These are phyloP conservation scores for Idaea dimidiata DNA, from an alignment of 2,888 invertebrate genomes.

Conservation along the genomic window DNA sequence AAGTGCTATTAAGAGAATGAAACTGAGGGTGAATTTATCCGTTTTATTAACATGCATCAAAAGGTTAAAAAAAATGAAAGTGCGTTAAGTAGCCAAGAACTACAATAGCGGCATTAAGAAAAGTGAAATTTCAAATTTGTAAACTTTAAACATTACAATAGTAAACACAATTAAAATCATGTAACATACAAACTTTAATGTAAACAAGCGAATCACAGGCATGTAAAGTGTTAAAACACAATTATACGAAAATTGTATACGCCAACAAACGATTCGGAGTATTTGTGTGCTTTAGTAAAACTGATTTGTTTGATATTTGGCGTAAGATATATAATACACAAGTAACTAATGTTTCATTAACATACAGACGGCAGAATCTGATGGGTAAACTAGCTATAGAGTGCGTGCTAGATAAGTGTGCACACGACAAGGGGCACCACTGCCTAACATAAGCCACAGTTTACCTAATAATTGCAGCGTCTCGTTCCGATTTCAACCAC, in stretches of 20 bases:
- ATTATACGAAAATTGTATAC: constrained; percentile 62
- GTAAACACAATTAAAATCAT: constrained; percentile 32
- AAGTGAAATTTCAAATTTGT: constrained; percentile 6
- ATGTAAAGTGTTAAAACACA: constrained; percentile 57
- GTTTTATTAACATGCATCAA: too few species aligned
- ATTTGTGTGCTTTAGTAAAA: constrained; percentile 10
- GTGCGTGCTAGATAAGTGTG: too few species aligned
- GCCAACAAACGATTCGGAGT: constrained; percentile 38
- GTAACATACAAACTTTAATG: constrained; percentile 17
- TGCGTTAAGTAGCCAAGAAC: too few species aligned
- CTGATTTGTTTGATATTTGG: constrained; percentile 3
- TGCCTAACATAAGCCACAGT: too few species aligned
- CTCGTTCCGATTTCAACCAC: too few species aligned
- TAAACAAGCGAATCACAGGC: constrained; percentile 23
- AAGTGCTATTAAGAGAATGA: too few species aligned
- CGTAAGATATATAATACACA: not conserved
- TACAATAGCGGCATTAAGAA: not conserved
- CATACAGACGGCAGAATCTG: not conserved
- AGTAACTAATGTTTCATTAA: not conserved
- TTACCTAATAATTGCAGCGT: too few species aligned
- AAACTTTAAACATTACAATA: constrained; percentile 21
- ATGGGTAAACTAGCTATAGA: too few species aligned
- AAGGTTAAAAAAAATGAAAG: too few species aligned
- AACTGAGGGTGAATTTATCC: too few species aligned
- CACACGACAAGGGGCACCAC: too few species aligned